Evolutionary conservation across 2,113 vertebrate species (phyloP), one percentile per base, ranked within the genome.

Genomic region (Pampusana beccarii): DNA sequence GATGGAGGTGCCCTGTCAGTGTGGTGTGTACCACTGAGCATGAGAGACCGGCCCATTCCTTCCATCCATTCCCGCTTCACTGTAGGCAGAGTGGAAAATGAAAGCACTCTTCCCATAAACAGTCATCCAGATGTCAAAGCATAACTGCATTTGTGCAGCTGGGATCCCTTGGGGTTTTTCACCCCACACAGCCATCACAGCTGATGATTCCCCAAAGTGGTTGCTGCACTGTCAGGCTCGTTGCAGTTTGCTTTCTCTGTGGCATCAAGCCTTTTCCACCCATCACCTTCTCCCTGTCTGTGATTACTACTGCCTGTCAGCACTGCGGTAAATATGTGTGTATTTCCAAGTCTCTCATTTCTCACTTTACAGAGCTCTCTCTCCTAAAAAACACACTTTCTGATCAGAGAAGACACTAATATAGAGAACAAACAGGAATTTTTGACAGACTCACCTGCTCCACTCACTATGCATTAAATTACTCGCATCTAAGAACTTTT

Each of bases 91-190:
- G 18, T 29, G 48, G 54, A 90, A 88, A 93, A 93, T 25, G 20
- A 92, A 90, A 92, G 78, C 81, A 94, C 26, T 24, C 77, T 92
- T 95, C 46, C 74, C 50, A 72, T 82, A 87, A 83, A 71, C 17
- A 87, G 58, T 57, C 36, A 34, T 50, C 53, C 40, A 90, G 72
- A 74, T 96, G 82, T 81, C 88, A 96, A 86, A 93, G 84, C 34
- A 71, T 40, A 90, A 67, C 80, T 36, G 75, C 65, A 86, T 71
- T 86, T 93, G 56, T 0, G 2, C 61, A 81, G 34, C 18, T 74
- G 51, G 46, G 60, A 73, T 82, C 94, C 71, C 71, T 71, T 61
- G 80, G 72, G 90, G 92, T 51, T 86, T 91, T 74, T 93, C 64
- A 88, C 71, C 75, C 87, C 80, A 66, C 61, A 82, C 64, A 92